phyloP scores from a whole-genome alignment of 2,797 vertebrate genomes.

The Sebastes steindachneri region DNA sequence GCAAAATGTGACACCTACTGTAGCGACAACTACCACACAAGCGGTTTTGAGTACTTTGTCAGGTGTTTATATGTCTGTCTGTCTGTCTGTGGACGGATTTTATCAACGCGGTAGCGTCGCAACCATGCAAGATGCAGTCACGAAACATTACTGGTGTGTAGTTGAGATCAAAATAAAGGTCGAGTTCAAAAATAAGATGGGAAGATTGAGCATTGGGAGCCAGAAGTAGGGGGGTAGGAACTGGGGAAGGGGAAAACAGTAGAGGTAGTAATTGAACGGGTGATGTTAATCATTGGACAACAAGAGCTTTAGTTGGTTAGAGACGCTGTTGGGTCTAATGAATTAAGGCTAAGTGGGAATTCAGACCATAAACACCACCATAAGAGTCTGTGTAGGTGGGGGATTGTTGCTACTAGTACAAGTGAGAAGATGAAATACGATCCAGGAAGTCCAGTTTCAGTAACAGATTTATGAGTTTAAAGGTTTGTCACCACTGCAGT shows the following conservation, averaged over 20 bases:
- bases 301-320: background rate
- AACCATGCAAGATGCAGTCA: background rate
- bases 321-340: background rate
- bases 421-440: background rate
- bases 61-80: background rate
- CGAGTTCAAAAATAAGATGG: background rate
- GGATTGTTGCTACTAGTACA: background rate
- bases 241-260: rapidly evolving
- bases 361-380: background rate
- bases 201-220: no score
- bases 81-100: no score
- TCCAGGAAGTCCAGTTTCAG: background rate
- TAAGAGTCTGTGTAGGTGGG: background rate
- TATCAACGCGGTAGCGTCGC: background rate
- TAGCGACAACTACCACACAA: background rate
- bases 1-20: background rate
- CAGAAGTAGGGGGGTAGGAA: background rate
- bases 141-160: background rate
- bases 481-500: background rate
- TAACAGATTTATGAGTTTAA: background rate
- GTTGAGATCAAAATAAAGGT: background rate
- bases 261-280: background rate
- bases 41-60: background rate
- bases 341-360: background rate
- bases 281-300: background rate